These are phyloP conservation scores for Ctenoplectra terminalis DNA, from an alignment of 1,140 invertebrate species.

Conservation along the genomic window DNA sequence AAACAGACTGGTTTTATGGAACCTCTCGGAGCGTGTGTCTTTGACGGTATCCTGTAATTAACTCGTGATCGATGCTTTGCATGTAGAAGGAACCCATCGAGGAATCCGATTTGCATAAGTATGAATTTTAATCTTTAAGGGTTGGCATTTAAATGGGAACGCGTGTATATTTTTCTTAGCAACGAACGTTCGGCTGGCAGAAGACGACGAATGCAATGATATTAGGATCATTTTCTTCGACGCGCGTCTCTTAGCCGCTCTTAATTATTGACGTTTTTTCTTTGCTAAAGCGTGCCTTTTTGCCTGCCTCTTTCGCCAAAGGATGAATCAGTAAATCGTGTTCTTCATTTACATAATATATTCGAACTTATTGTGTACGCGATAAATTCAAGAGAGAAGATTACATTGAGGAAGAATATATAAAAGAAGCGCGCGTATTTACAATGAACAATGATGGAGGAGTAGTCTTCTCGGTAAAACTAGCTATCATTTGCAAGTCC, in stretches of 20 bases:
- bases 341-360: neutral
- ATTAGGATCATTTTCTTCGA: conserved; percentile 1
- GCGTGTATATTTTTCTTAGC: neutral
- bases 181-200: neutral
- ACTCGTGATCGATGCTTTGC: conserved; percentile 45
- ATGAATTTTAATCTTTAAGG: conserved; percentile 47
- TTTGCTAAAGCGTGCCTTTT: neutral
- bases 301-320: neutral
- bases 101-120: conserved; percentile 38
- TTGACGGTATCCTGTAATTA: conserved; percentile 48
- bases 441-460: neutral
- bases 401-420: neutral
- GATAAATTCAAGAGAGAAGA: neutral
- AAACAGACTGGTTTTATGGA: conserved; percentile 39
- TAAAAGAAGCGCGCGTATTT: neutral
- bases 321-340: neutral
- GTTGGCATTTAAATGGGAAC: conserved; percentile 39
- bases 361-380: neutral
- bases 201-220: neutral
- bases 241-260: neutral
- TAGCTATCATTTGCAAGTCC: too few species aligned
- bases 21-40: neutral
- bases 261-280: conserved; percentile 3
- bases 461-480: too few species aligned
- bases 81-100: neutral